Base-by-base conservation (phyloP, 2,797 vertebrate genomes). In the Gymnoscopelus braueri region DNA sequence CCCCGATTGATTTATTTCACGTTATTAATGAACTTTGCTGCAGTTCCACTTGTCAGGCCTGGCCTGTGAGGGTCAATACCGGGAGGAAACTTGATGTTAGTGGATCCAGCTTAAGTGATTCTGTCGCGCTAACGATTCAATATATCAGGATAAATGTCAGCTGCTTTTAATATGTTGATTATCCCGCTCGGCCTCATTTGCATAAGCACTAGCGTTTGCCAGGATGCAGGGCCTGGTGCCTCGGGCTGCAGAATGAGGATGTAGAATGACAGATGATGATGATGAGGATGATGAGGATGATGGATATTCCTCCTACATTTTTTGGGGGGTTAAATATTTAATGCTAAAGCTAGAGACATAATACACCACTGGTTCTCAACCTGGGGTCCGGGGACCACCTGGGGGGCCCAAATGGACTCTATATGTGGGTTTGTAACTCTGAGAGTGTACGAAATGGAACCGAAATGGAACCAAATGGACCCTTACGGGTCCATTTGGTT, bases 21-120 rank as follows among this genome's bases (percentile, higher is more conserved):
- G 95, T 98, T 97, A 96, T 98, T 98, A 98, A 98, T 98, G 96
- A 97, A 98, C 96, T 98, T 97, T 98, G 95, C 93, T 84, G 94
- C 94, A 95, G 95, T 93, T 94, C 91, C 81, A 95, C 95, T 95
- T 96, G 97, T 98, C 96, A 97, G 94, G 91, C 92, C 91, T 87
- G 92, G 92, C 95, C 94, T 87, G 91, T 69, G 89, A 88, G 94
- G 96, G 96, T 98, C 97, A 97, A 97, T 97, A 97, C 95, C 19
- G 19, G 85, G 88, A 95, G 93, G 95, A 96, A 96, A 96, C 95
- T 93, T 96, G 96, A 95, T 95, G 95, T 95, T 95, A 96, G 95
- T 95, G 94, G 93, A 95, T 96, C 93, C 91, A 90, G 92, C 94
- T 95, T 95, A 96, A 97, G 96, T 96, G 95, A 97, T 97, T 96